Conservation (phyloP, 2,797 vertebrate genomes). For the Poeciliopsis turneri region DNA sequence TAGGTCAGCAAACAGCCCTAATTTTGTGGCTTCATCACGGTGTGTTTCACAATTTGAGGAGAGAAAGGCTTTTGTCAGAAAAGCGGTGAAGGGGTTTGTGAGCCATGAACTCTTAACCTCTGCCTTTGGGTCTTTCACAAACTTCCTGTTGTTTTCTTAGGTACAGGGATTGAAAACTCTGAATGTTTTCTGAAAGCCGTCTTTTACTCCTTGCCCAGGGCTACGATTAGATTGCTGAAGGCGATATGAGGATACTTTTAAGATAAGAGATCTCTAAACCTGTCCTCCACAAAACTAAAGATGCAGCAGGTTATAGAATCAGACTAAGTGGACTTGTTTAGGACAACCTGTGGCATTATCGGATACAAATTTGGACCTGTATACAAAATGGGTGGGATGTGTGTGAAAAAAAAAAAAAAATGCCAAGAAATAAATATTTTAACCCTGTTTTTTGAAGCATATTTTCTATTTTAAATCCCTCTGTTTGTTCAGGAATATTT, state of each 20-base stretch:
- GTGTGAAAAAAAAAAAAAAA: neutral
- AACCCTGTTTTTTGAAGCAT: constrained; percentile 35
- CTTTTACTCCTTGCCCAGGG: constrained; percentile 59
- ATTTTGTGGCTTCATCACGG: constrained; percentile 9
- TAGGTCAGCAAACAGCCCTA: neutral
- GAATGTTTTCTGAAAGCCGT: constrained; percentile 68
- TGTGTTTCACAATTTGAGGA: constrained; percentile 15
- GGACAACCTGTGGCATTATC: constrained; percentile 4
- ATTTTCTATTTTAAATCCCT: constrained; percentile 59
- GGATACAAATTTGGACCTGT: neutral
- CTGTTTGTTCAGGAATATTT: constrained; percentile 73
- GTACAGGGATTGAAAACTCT: constrained; percentile 59
- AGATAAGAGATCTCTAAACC: constrained; percentile 66
- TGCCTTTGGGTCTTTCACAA: constrained; percentile 64
- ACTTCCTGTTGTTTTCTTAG: constrained; percentile 77
- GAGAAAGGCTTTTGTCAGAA: constrained; percentile 25
- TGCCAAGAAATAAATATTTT: neutral
- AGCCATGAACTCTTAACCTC: constrained; percentile 69
- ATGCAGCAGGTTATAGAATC: constrained; percentile 18
- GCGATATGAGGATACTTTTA: constrained; percentile 54
- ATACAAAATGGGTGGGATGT: constrained; percentile 3
- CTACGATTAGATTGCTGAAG: constrained; percentile 64
- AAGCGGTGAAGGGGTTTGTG: constrained; percentile 22
- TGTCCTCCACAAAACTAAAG: constrained; percentile 40
- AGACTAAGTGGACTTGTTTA: constrained; percentile 16